Conservation (phyloP, 2,888 invertebrate genomes). For the Ligdia adustata region DNA sequence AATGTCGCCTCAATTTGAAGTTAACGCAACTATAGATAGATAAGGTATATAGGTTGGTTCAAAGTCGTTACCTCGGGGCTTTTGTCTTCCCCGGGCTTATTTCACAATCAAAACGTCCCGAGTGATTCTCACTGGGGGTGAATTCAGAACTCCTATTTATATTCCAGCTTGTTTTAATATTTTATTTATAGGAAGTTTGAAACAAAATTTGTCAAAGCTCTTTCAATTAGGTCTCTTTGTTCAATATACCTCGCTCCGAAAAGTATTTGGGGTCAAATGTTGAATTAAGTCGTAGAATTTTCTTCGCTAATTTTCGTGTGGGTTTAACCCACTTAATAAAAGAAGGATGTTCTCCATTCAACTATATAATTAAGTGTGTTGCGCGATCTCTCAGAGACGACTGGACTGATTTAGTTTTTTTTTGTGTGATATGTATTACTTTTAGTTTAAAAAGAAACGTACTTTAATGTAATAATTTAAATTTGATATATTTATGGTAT, state of each 20-base stretch:
- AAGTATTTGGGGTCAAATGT: slow-evolving; percentile 19
- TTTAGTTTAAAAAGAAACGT: no score
- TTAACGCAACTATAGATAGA: slow-evolving; percentile 17
- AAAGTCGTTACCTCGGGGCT: slow-evolving; percentile 47
- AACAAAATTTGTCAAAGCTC: slow-evolving; percentile 27
- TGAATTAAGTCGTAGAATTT: slow-evolving; percentile 8
- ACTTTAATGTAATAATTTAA: no score
- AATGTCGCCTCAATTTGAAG: slow-evolving; percentile 12
- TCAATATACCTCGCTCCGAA: slow-evolving; percentile 12
- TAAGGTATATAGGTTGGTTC: slow-evolving; percentile 45
- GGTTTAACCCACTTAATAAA: no score
- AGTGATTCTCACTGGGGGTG: slow-evolving; percentile 36
- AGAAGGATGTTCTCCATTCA: no score
- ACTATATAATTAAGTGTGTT: no score
- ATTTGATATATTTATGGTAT: no score
- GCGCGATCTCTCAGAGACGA: no score
- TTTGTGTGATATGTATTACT: no score
- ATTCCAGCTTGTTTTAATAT: slow-evolving; percentile 30
- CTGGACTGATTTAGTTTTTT: no score
- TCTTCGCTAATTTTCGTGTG: slow-evolving; percentile 5
- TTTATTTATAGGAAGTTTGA: slow-evolving; percentile 26
- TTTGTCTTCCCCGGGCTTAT: slow-evolving; percentile 53
- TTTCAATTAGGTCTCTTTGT: slow-evolving; percentile 32
- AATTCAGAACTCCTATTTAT: slow-evolving; percentile 30
- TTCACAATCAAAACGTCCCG: slow-evolving; percentile 53